Base-by-base conservation (phyloP, 37 sponge, comb jelly and placozoan species). In the Bolinopsis microptera region DNA sequence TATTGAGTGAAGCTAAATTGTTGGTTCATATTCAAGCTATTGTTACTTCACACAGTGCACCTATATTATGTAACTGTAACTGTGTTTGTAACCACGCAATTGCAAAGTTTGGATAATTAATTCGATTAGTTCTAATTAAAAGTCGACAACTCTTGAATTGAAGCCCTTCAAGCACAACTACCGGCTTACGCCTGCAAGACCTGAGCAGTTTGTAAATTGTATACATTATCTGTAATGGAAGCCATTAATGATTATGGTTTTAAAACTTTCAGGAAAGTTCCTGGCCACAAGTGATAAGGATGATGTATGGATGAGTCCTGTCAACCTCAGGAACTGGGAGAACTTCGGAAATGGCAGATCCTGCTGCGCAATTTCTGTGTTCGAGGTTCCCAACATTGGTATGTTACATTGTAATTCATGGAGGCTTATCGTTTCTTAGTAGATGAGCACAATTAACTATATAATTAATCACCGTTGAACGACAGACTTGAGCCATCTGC, bases 331-430 rank as follows among this genome's bases (percentile, higher is more conserved):
- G 32, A 36, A 22, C 82, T 80, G 82, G 82, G 82, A 80, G 32
- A 80, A 31, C 82, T 80, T 80, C 38, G 82, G 82, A 80, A 34
- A 80, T 22, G 82, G 82, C 36, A 27, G 82, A 35, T 80, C 82
- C 8, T 80, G 82, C 22, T 80, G 82, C 32, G 38, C 32, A 3
- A 80, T 13, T 5, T 16, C 32, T 34, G 82, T 34, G 9, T 80
- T 80, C 38, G 82, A 80, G 23, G 30, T 80, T 35, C 36, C 36
- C 30, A 35, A 80, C 38, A 33, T 35, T 21, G 82, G 82, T 80
- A 80, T 18, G 82, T 13, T 34, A 31, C 82, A 23, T n/a, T 72
- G 18, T 72, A n/a, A 72, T n/a, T n/a, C 5, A 28, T 67, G 68
- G n/a, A n/a, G n/a, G n/a, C n/a, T n/a, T n/a, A n/a, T n/a, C n/a